phyloP scores from a whole-genome alignment of 2,797 vertebrate genomes.

The Eulemur rubriventer region DNA sequence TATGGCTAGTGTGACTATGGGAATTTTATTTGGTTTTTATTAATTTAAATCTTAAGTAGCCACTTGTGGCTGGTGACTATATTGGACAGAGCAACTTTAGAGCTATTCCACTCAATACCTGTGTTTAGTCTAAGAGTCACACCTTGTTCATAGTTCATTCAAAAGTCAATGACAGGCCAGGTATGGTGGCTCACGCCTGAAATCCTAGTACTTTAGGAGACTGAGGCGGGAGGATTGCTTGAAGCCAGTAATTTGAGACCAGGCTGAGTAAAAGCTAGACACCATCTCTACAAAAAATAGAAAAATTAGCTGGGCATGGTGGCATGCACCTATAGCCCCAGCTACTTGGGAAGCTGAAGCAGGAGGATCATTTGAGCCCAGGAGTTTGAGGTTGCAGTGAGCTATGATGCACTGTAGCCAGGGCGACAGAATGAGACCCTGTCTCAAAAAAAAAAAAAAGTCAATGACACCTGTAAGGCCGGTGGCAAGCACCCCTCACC shows the following conservation, averaged over 20 bases:
- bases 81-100: not conserved
- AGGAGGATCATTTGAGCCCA: not conserved
- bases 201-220: not conserved
- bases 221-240: not conserved
- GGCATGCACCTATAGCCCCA: not conserved
- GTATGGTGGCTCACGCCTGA: not conserved
- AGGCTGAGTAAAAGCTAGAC: not conserved
- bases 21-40: not conserved
- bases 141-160: conserved; percentile 25
- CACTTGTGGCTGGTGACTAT: not conserved
- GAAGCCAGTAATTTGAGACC: not conserved
- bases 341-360: not conserved
- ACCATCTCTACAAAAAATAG: not conserved
- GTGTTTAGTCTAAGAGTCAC: conserved; percentile 19
- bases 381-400: not conserved
- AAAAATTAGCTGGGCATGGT: not conserved
- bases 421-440: not conserved
- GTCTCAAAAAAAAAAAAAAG: not conserved
- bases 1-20: not conserved
- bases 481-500: too few species aligned
- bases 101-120: not conserved
- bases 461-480: not conserved
- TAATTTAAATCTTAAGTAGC: conserved; percentile 45
- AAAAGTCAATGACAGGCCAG: not conserved
- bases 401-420: not conserved